Evolutionary conservation across 2,888 invertebrate species (phyloP).

Genomic region (Sisyra terminalis): DNA sequence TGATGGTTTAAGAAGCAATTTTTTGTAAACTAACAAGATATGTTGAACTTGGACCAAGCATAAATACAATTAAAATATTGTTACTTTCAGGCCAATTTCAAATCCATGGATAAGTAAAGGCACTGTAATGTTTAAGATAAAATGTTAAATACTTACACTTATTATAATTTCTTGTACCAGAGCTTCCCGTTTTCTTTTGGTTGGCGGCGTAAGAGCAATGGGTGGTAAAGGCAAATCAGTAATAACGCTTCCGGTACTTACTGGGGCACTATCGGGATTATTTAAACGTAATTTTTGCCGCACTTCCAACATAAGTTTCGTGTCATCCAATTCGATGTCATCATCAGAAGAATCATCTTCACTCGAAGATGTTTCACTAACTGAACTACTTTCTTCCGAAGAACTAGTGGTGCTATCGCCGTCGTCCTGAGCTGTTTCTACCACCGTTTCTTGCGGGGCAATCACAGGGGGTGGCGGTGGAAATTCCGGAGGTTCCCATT

Average conservation of each 20-base stretch:
- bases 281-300: constrained; percentile 20
- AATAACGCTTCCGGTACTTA: constrained; percentile 9
- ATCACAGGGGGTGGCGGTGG: constrained; percentile 24
- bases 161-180: constrained; percentile 46
- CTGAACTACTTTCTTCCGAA: constrained; percentile 24
- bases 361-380: constrained; percentile 29
- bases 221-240: neutral
- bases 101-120: too few relatives aligned
- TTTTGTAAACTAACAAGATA: too few relatives aligned
- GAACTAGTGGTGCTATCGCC: constrained; percentile 13
- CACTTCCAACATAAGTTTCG: constrained; percentile 23
- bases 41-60: too few relatives aligned
- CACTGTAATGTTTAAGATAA: too few relatives aligned
- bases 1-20: too few relatives aligned
- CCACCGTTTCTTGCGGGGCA: neutral
- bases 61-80: too few relatives aligned
- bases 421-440: neutral
- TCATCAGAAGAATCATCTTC: constrained; percentile 27
- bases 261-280: constrained; percentile 10
- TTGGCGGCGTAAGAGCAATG: constrained; percentile 8
- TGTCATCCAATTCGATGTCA: constrained; percentile 26
- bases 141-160: constrained; percentile 34
- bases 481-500: constrained; percentile 56
- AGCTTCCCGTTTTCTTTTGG: constrained; percentile 32
- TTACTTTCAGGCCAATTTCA: too few relatives aligned